These are phyloP conservation scores for Scolanthus callimorphus DNA, from an alignment of 92 coral and sea anemone species.

Conservation along the genomic window DNA sequence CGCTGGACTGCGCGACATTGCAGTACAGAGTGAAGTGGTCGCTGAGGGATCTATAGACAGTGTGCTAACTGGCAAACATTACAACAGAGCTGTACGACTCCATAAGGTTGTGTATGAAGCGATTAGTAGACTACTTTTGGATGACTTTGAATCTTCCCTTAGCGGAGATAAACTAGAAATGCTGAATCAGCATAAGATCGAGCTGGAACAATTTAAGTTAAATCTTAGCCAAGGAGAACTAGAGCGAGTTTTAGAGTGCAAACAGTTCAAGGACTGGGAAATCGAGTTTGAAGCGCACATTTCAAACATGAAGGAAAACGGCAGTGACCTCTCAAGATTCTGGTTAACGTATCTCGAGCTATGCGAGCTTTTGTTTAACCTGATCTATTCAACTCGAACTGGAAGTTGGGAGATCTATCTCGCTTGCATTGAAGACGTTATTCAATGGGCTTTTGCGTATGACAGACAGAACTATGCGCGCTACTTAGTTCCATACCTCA, in stretches of 20 bases:
- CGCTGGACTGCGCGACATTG: slow-evolving; percentile 60
- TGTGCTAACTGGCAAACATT: slow-evolving; percentile 30
- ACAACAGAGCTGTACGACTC: slow-evolving; percentile 48
- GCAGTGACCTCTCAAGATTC: slow-evolving; percentile 38
- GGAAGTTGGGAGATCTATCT: slow-evolving; percentile 64
- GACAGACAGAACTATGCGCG: slow-evolving; percentile 65
- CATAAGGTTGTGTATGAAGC: slow-evolving; percentile 65
- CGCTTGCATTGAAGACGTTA: slow-evolving; percentile 51
- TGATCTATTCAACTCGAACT: slow-evolving; percentile 50
- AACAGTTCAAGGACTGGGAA: slow-evolving; percentile 14
- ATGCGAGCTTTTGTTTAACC: slow-evolving; percentile 40
- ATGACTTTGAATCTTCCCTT: slow-evolving; percentile 35
- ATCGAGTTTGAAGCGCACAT: slow-evolving; percentile 31
- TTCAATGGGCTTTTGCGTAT: slow-evolving; percentile 69
- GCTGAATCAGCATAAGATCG: slow-evolving; percentile 9
- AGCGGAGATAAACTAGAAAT: slow-evolving; percentile 9
- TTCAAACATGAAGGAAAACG: slow-evolving; percentile 40
- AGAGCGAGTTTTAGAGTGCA: slow-evolving; percentile 35
- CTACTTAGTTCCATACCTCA: slow-evolving; percentile 43
- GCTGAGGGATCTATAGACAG: slow-evolving; percentile 35
- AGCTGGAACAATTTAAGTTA: slow-evolving; percentile 35
- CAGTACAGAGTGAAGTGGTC: slow-evolving; percentile 37
- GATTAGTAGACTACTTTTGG: slow-evolving; percentile 32
- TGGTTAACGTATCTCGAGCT: slow-evolving; percentile 54
- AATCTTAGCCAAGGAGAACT: slow-evolving; percentile 31